Percentiles rank a stretch among this genome's conserved stretches.
These are phyloP conservation scores for Trachythela sp. DNA, from an alignment of 64 coral and sea anemone species.

Conservation along the genomic window DNA sequence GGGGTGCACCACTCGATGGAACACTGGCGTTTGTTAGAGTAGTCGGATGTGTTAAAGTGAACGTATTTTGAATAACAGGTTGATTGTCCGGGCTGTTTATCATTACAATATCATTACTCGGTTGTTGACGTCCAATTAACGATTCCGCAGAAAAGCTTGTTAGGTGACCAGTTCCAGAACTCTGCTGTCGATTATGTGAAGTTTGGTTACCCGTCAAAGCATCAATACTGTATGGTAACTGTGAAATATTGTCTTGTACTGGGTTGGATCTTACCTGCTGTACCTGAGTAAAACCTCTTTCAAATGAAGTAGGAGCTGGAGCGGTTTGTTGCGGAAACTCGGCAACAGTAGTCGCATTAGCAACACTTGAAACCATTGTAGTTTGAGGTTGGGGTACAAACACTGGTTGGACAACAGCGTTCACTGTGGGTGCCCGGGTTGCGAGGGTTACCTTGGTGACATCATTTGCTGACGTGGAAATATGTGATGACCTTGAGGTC, in stretches of 20 bases:
- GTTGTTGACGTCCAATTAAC: neutral
- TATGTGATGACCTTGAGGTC: neutral
- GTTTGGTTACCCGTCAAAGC: constrained; percentile 14
- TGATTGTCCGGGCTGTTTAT: neutral
- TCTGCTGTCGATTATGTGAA: neutral
- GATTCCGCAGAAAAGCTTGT: constrained; percentile 13
- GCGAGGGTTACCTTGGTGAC: neutral
- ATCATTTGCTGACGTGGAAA: neutral
- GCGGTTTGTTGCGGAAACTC: neutral
- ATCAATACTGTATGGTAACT: constrained; percentile 18
- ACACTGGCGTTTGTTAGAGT: neutral
- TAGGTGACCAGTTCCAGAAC: neutral
- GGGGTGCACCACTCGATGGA: neutral
- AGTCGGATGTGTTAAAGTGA: neutral
- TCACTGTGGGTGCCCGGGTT: neutral
- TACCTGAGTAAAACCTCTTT: neutral
- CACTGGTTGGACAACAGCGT: neutral
- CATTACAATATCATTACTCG: neutral
- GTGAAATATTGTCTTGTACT: constrained; percentile 15
- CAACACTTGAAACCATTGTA: neutral
- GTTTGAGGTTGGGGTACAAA: neutral
- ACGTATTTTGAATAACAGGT: constrained; percentile 6
- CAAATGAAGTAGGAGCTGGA: neutral
- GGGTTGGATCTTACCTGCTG: neutral
- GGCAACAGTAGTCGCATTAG: neutral